These are phyloP conservation scores for Rafetus swinhoei DNA, from an alignment of 2,113 vertebrate species.

Conservation along the genomic window DNA sequence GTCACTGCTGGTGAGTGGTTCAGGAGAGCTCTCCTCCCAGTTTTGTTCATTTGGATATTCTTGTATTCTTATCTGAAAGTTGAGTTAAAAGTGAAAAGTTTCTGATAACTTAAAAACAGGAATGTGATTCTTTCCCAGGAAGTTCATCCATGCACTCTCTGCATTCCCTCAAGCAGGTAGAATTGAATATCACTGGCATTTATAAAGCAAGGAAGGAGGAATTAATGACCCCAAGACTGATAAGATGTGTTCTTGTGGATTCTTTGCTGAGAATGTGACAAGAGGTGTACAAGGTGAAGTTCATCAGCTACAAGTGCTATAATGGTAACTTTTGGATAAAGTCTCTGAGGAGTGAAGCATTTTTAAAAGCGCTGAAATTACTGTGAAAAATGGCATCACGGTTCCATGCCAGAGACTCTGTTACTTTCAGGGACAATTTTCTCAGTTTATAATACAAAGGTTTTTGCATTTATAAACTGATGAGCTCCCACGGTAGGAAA, in stretches of 20 bases:
- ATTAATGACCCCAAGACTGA: neutral
- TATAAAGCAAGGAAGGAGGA: neutral
- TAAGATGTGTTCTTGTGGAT: neutral
- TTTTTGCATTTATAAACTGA: neutral
- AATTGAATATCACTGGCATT: neutral
- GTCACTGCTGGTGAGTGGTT: neutral
- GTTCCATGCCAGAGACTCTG: neutral
- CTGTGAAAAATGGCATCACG: neutral
- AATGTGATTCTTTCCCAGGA: neutral
- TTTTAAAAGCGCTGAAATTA: neutral
- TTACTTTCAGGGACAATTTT: neutral
- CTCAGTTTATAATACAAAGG: neutral
- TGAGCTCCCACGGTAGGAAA: neutral
- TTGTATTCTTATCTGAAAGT: neutral
- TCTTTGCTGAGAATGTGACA: neutral
- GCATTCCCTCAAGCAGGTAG: accelerated
- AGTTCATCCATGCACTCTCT: neutral
- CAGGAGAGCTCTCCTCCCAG: neutral
- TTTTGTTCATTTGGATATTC: constrained; percentile 19
- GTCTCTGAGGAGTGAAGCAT: neutral
- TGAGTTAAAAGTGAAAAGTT: neutral
- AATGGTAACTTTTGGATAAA: neutral
- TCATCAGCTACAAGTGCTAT: neutral
- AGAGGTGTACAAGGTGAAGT: neutral
- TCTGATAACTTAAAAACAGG: neutral